Evolutionary conservation across 2,888 invertebrate genomes (phyloP).

Genomic region (Macrophya alboannulata): DNA sequence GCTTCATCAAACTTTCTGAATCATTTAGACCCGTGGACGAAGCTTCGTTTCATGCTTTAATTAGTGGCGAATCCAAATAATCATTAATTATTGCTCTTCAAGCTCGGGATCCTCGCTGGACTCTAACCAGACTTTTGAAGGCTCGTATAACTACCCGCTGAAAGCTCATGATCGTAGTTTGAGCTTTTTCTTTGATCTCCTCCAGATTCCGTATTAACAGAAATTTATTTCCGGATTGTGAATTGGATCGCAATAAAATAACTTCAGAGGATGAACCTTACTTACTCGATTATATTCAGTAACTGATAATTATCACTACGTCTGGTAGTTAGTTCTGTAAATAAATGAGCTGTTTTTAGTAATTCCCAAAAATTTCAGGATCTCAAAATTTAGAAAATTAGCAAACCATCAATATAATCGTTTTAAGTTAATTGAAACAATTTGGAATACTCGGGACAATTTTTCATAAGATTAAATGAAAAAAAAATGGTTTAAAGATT

Average conservation of each 20-base stretch:
- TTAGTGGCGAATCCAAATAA: constrained; percentile 46
- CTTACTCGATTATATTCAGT: not conserved
- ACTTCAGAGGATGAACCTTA: not conserved
- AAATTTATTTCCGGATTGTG: not conserved
- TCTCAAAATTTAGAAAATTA: not conserved
- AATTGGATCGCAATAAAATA: not conserved
- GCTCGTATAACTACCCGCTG: not conserved
- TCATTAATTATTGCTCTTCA: constrained; percentile 39
- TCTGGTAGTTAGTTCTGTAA: not conserved
- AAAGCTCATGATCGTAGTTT: constrained; percentile 17
- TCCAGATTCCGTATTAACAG: not conserved
- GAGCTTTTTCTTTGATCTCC: not conserved
- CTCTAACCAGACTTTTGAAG: not conserved
- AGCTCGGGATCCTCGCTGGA: not conserved
- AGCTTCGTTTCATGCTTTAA: constrained; percentile 44
- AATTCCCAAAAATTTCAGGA: not conserved
- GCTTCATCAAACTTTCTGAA: constrained; percentile 35
- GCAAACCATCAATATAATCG: not conserved
- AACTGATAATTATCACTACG: not conserved
- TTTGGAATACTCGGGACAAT: not conserved
- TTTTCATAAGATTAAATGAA: not conserved
- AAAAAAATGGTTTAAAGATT: not conserved
- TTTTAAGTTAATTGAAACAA: not conserved
- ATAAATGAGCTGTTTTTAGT: not conserved
- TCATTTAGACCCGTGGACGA: constrained; percentile 7